Base-by-base conservation (phyloP, 2,113 vertebrate species). In the Puffinus mauretanicus region DNA sequence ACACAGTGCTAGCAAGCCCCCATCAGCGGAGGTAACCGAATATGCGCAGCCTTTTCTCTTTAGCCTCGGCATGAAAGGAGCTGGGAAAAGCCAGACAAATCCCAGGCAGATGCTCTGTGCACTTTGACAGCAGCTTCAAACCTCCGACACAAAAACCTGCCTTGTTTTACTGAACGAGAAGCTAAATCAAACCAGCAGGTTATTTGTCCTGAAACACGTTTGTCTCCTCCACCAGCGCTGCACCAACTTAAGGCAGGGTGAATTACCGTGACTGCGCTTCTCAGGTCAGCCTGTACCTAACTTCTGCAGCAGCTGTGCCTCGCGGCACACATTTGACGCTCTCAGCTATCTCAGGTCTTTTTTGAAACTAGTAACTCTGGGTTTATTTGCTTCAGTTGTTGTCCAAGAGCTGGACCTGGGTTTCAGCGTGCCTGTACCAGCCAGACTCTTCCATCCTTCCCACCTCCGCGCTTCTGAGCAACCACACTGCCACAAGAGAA, bases 281-380 rank as follows among this genome's bases (percentile, higher is more conserved):
- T 40, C 18, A 32, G 20, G 19, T 65, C 49, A 76, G 32, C 61
- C 38, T 3, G 1, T 62, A 29, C 25, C 20, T n/a, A 17, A 22
- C 26, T 72, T 44, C 25, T 66, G 60, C 54, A 57, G 44, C n/a
- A 38, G 10, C 17, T 1, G 0, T 55, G n/a, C 42, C 54, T 64
- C 3, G 2, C 0, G 2, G 21, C 55, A 62, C 7, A 42, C 1
- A 2, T 66, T 51, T 76, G 83, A 38, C 12, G 6, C 40, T 72
- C 19, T 55, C n/a, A 27, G 34, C 13, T 27, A 1, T 47, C 13
- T 71, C 46, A 38, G 16, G 16, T 34, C 11, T 42, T 61, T 84
- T 79, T 62, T 42, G 21, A 22, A 71, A 18, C 16, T 25, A 47
- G 15, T 65, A 4, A 40, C 25, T 71, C 40, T 25, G 61, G 18